Evolutionary conservation across 2,113 vertebrate species (phyloP), one percentile per base, ranked within the genome.

Genomic region (Oryzias curvinotus): DNA sequence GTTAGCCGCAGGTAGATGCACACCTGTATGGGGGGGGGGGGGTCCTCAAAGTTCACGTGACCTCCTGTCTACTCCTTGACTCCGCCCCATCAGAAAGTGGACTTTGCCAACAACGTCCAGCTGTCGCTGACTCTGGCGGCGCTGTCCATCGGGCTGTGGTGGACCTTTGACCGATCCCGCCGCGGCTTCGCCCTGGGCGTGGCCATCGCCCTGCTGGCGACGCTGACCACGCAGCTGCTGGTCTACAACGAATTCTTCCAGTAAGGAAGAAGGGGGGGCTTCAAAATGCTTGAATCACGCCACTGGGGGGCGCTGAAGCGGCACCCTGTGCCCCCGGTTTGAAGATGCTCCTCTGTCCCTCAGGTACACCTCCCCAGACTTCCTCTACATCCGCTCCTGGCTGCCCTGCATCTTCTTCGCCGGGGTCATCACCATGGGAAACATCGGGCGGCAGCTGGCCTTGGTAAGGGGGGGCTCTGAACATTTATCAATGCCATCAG

Each of bases 341-440:
- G 25, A 56, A 56, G n/a, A 23, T 19, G 2, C 57, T 46, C 36
- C 43, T 53, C 53, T 49, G 43, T 17, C 62, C 44, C 78, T 15
- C 52, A 98, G 96, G 75, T 98, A 98, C 46, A 97, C 96, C 0
- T 96, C 94, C 70, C 96, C 96, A 64, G 96, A 98, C 65, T 98
- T 98, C 73, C 94, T 98, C 12, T 98, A 98, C 77, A 96, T 98
- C 50, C 95, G 95, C 46, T 98, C 96, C 71, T 98, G 96, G 96
- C 86, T 98, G 62, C 96, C 96, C 0, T 98, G 95, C 75, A 98
- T 98, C 92, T 98, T 96, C 91, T 98, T 98, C 89, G 95, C 96
- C 30, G 96, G 96, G 62, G 96, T 96, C 70, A 98, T 98, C 85
- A 98, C 96, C 1, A 96, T 98, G 94, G 96, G 96, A 65, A 98